phyloP scores from a whole-genome alignment of 2,797 vertebrate species.

The Bufotes viridis region DNA sequence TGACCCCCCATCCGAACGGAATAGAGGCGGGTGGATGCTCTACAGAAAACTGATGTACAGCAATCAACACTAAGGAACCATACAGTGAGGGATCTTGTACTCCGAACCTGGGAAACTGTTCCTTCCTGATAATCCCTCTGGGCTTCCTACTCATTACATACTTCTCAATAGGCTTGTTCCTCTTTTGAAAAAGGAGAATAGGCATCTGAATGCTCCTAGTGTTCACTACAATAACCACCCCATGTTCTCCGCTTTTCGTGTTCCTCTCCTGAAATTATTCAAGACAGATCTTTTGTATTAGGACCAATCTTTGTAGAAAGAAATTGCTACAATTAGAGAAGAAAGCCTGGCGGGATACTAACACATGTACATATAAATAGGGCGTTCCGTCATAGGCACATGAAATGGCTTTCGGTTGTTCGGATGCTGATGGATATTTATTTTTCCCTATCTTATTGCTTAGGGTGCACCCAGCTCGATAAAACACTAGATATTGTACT shows the following conservation, averaged over 20 bases:
- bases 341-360: slow-evolving; percentile 39
- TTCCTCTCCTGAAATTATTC: slow-evolving; percentile 30
- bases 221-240: slow-evolving; percentile 40
- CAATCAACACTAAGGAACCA: neutral
- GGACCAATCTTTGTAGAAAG: slow-evolving; percentile 20
- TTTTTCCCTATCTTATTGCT: neutral
- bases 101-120: slow-evolving; percentile 1
- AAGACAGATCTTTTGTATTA: slow-evolving; percentile 39
- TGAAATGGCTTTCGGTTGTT: neutral
- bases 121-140: neutral
- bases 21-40: neutral
- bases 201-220: slow-evolving; percentile 20
- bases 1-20: neutral
- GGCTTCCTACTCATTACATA: slow-evolving; percentile 14
- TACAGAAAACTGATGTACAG: neutral
- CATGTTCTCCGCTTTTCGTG: slow-evolving; percentile 26
- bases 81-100: neutral
- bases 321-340: slow-evolving; percentile 51
- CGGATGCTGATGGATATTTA: neutral
- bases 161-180: slow-evolving; percentile 15
- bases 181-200: slow-evolving; percentile 20
- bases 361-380: slow-evolving; percentile 29
- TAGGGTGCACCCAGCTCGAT: neutral
- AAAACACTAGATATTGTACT: neutral
- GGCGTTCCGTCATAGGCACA: neutral